phyloP scores from a whole-genome alignment of 2,888 invertebrate species.

The Drosophila nr. perissopoda region DNA sequence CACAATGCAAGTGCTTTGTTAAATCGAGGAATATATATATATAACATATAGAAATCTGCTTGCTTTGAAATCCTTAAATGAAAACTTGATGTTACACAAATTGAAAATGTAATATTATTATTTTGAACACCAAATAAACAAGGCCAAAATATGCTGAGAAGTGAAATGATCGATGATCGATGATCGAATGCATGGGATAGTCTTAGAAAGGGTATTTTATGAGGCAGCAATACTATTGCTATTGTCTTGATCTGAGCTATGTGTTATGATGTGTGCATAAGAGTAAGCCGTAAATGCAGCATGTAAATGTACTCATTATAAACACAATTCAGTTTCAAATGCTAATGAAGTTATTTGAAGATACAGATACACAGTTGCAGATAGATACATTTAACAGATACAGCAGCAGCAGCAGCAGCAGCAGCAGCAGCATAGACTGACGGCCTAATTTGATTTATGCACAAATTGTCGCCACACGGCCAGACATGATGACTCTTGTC shows the following conservation, averaged over 20 bases:
- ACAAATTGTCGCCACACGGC: slow-evolving; percentile 42
- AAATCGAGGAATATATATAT: background rate
- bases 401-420: background rate
- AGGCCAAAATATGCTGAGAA: background rate
- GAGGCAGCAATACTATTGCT: background rate
- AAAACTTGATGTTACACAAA: background rate
- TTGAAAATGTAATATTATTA: background rate
- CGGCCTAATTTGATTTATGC: slow-evolving; percentile 61
- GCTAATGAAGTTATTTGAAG: slow-evolving; percentile 48
- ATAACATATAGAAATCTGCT: background rate
- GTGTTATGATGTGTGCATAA: background rate
- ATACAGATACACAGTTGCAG: slow-evolving; percentile 4
- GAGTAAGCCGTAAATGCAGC: background rate
- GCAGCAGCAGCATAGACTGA: slow-evolving; percentile 36
- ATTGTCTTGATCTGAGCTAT: background rate
- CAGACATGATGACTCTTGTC: slow-evolving; percentile 38
- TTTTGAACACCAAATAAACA: background rate
- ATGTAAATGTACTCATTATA: background rate
- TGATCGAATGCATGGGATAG: background rate
- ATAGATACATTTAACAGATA: slow-evolving; percentile 17
- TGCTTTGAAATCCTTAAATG: background rate
- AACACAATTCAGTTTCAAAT: slow-evolving; percentile 10
- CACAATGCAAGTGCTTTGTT: background rate
- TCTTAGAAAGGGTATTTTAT: background rate
- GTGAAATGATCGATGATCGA: background rate